Evolutionary conservation across 2,113 vertebrate genomes (phyloP).

Genomic region (Sitta europaea): DNA sequence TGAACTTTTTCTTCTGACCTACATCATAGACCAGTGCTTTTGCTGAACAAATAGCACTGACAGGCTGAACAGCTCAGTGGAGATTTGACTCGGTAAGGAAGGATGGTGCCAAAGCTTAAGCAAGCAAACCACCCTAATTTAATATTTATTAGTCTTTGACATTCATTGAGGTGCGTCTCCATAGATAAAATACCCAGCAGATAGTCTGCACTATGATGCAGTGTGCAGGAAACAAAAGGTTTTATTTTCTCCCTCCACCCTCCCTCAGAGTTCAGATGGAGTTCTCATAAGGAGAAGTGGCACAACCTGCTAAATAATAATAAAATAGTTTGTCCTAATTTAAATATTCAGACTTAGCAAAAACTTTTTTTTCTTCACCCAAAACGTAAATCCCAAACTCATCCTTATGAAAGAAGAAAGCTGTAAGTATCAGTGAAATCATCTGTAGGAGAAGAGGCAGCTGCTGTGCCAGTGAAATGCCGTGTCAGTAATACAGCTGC

Average conservation of each 20-base stretch:
- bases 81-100: not conserved
- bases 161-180: not conserved
- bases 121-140: not conserved
- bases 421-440: not conserved
- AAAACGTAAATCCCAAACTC: not conserved
- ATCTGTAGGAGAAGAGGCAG: not conserved
- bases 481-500: accelerated
- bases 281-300: not conserved
- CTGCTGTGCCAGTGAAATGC: not conserved
- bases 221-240: not conserved
- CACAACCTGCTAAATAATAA: not conserved
- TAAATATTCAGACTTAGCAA: not conserved
- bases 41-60: not conserved
- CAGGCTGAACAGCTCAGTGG: not conserved
- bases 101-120: not conserved
- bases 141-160: slow-evolving; percentile 29
- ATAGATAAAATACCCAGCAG: not conserved
- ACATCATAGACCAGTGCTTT: not conserved
- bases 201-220: not conserved
- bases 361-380: not conserved
- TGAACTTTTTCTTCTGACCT: not conserved
- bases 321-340: not conserved
- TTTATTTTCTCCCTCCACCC: not conserved
- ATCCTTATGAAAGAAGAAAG: not conserved
- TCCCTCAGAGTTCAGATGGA: not conserved